These are phyloP conservation scores for Himalopsyche tibetana DNA, from an alignment of 2,888 invertebrate species.

Conservation along the genomic window DNA sequence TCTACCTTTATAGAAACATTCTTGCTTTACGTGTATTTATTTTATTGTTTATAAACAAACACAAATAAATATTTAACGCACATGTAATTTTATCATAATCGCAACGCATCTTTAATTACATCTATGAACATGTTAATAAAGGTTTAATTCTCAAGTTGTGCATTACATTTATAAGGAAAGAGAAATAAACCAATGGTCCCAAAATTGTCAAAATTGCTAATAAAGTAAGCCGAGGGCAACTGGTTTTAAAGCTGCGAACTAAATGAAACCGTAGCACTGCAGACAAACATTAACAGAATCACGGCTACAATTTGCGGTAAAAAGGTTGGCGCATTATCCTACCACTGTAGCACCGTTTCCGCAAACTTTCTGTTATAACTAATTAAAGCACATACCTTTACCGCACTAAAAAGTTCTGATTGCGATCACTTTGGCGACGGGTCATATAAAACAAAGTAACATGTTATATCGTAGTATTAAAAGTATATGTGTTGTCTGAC, in stretches of 20 bases:
- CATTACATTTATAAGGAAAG: background rate
- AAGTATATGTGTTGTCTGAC: too few relatives aligned
- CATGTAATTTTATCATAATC: too few relatives aligned
- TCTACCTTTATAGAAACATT: too few relatives aligned
- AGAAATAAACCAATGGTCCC: conserved; percentile 4
- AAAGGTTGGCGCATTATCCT: conserved; percentile 54
- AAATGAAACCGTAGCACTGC: conserved; percentile 59
- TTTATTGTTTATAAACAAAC: too few relatives aligned
- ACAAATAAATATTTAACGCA: too few relatives aligned
- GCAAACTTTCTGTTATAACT: conserved; percentile 38
- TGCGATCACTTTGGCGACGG: background rate
- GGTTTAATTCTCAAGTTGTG: too few relatives aligned
- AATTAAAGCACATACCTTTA: conserved; percentile 43
- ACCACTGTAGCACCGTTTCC: conserved; percentile 43
- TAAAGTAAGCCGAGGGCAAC: conserved; percentile 38
- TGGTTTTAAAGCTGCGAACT: conserved; percentile 44
- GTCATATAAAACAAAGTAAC: too few relatives aligned
- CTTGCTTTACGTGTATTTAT: too few relatives aligned
- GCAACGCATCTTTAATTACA: too few relatives aligned
- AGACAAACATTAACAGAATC: conserved; percentile 60
- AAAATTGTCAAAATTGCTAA: conserved; percentile 44
- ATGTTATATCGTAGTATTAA: too few relatives aligned
- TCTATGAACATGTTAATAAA: too few relatives aligned
- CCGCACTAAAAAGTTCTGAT: conserved; percentile 25
- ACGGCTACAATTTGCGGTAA: conserved; percentile 57